Evolutionary conservation across 2,797 vertebrate species (phyloP).

Genomic region (Poeciliopsis paucimaculata): DNA sequence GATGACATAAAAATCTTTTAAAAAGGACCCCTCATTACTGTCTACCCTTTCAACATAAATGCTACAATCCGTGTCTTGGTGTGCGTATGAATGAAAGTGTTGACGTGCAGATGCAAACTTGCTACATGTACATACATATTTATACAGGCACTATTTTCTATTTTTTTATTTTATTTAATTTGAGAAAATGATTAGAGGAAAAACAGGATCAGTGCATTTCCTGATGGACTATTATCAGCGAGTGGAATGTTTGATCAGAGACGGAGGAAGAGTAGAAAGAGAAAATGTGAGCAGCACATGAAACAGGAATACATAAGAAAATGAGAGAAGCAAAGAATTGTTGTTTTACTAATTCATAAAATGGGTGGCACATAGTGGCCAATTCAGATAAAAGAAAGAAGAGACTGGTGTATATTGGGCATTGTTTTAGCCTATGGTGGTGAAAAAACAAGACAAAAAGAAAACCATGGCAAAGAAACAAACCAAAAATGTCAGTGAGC

Average conservation of each 20-base stretch:
- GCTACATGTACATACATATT: constrained; percentile 1
- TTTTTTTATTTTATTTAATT: constrained; percentile 49
- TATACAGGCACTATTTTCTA: background rate
- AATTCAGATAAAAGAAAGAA: constrained; percentile 25
- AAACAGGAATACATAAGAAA: constrained; percentile 39
- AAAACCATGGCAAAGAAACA: background rate
- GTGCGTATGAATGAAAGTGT: constrained; percentile 6
- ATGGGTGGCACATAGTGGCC: constrained; percentile 30
- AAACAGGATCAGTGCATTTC: constrained; percentile 11
- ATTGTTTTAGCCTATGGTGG: background rate
- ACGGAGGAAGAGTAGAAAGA: constrained; percentile 48
- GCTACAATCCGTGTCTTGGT: constrained; percentile 27
- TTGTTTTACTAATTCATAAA: constrained; percentile 54
- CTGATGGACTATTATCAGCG: constrained; percentile 52
- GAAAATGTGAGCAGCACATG: constrained; percentile 63
- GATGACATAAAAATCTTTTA: constrained; percentile 43
- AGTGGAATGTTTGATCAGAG: constrained; percentile 70
- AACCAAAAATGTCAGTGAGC: background rate
- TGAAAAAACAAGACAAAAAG: background rate
- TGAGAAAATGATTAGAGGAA: constrained; percentile 58
- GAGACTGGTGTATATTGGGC: constrained; percentile 18
- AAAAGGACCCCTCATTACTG: constrained; percentile 57
- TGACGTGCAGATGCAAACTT: background rate
- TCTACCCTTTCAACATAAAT: constrained; percentile 28
- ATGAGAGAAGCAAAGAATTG: constrained; percentile 35